phyloP scores from a whole-genome alignment of 1,140 invertebrate genomes.

The Pseudomyrmex pallidus region DNA sequence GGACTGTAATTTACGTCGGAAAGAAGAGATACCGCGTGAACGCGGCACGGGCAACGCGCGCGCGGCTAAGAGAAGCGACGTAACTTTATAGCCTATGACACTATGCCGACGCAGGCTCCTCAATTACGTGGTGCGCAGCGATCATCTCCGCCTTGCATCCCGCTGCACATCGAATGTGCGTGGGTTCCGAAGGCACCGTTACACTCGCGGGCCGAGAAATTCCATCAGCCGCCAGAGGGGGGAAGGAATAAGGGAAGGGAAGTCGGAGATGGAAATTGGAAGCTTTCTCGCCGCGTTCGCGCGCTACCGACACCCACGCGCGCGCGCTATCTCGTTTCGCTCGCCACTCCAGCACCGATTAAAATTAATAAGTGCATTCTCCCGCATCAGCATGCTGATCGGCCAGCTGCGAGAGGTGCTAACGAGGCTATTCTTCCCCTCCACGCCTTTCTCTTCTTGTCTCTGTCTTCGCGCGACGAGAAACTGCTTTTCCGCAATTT shows the following conservation, averaged over 20 bases:
- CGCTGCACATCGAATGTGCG: slow-evolving; percentile 65
- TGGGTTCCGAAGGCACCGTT: slow-evolving; percentile 72
- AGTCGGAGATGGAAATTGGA: slow-evolving; percentile 66
- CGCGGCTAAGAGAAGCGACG: not conserved
- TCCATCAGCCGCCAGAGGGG: slow-evolving; percentile 48
- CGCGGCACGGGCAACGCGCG: not conserved
- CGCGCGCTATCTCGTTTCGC: slow-evolving; percentile 24
- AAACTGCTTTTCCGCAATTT: slow-evolving; percentile 59
- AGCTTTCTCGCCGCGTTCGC: slow-evolving; percentile 43
- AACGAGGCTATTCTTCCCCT: slow-evolving; percentile 69
- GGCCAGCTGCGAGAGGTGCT: slow-evolving; percentile 61
- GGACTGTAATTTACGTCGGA: slow-evolving; percentile 22
- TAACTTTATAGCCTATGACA: slow-evolving; percentile 49
- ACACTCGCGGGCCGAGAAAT: slow-evolving; percentile 60
- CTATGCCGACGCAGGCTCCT: slow-evolving; percentile 17
- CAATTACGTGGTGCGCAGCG: slow-evolving; percentile 36
- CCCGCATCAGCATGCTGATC: slow-evolving; percentile 54
- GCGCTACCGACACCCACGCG: slow-evolving; percentile 46
- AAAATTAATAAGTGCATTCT: slow-evolving; percentile 69
- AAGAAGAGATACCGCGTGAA: not conserved
- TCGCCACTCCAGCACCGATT: slow-evolving; percentile 46
- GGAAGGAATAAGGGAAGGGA: too few species aligned
- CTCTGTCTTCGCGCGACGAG: not conserved
- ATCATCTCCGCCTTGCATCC: slow-evolving; percentile 46
- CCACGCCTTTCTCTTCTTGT: slow-evolving; percentile 6